Conservation (phyloP, 1,140 invertebrate species). For the Sminthurides bifidus region DNA sequence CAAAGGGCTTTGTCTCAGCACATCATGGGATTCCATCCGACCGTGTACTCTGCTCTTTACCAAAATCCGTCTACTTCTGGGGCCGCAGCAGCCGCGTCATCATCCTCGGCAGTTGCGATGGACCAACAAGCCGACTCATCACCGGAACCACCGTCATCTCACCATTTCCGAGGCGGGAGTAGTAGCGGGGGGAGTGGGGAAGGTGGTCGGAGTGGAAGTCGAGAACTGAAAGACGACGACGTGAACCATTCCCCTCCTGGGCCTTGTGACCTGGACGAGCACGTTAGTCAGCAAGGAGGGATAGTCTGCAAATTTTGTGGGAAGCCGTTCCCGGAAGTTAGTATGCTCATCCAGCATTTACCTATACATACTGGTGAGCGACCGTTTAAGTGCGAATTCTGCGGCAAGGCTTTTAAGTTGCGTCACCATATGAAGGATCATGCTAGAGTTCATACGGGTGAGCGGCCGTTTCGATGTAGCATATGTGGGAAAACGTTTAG, state of each 20-base stretch:
- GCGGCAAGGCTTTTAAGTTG: slow-evolving; percentile 49
- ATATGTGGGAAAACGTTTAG: slow-evolving; percentile 82
- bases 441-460: slow-evolving; percentile 51
- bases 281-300: slow-evolving; percentile 36
- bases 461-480: slow-evolving; percentile 66
- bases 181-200: slow-evolving; percentile 19
- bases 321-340: slow-evolving; percentile 76
- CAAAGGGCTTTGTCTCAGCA: slow-evolving; percentile 78
- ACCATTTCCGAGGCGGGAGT: slow-evolving; percentile 8
- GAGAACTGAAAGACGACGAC: no score
- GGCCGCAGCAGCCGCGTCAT: not conserved
- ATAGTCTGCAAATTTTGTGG: slow-evolving; percentile 81
- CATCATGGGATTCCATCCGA: slow-evolving; percentile 40
- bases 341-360: slow-evolving; percentile 68
- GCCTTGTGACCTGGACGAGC: slow-evolving; percentile 1
- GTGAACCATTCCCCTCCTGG: slow-evolving; percentile 4
- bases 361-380: slow-evolving; percentile 78
- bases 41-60: slow-evolving; percentile 47
- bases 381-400: slow-evolving; percentile 38
- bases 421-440: slow-evolving; percentile 87
- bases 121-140: slow-evolving; percentile 37
- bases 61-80: slow-evolving; percentile 10
- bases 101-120: slow-evolving; percentile 34
- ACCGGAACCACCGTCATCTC: slow-evolving; percentile 1
- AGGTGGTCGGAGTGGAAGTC: slow-evolving; percentile 9